Conservation (phyloP, 1,140 invertebrate genomes). For the Caenorhabditis inopinata region DNA sequence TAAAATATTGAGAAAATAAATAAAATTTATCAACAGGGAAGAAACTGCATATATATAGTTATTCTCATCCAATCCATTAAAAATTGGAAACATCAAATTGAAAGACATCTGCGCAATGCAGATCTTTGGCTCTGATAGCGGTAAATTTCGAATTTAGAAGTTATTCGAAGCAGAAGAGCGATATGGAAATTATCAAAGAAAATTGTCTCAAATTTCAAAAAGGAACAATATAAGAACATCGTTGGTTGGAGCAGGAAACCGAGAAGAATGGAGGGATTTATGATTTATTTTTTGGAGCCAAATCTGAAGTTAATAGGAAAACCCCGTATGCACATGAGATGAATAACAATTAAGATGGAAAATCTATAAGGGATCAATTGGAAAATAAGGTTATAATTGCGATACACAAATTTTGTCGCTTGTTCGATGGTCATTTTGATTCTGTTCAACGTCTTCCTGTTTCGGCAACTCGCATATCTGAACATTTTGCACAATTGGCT, state of each 20-base stretch:
- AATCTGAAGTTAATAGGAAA: no score
- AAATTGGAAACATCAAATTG: neutral
- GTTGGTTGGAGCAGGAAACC: neutral
- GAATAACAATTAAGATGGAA: neutral
- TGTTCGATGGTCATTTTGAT: slow-evolving; percentile 22
- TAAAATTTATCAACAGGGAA: neutral
- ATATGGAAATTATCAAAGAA: neutral
- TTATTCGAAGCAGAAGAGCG: neutral
- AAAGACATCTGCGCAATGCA: neutral
- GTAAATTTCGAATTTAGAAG: neutral
- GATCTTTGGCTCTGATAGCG: neutral
- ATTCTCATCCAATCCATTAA: no score
- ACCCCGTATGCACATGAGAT: neutral
- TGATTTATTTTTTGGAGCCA: no score
- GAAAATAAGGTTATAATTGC: neutral
- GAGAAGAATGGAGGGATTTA: no score
- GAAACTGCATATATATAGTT: slow-evolving; percentile 14
- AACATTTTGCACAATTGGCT: no score
- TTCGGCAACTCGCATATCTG: slow-evolving; percentile 12
- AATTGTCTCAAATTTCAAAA: no score
- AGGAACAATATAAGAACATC: neutral
- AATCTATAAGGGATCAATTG: neutral
- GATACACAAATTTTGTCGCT: slow-evolving; percentile 12
- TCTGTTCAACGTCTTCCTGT: neutral
- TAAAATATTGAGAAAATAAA: neutral